Evolutionary conservation across 35 echinoderm and acorn worm species (phyloP).

Genomic region (Apostichopus parvimensis): DNA sequence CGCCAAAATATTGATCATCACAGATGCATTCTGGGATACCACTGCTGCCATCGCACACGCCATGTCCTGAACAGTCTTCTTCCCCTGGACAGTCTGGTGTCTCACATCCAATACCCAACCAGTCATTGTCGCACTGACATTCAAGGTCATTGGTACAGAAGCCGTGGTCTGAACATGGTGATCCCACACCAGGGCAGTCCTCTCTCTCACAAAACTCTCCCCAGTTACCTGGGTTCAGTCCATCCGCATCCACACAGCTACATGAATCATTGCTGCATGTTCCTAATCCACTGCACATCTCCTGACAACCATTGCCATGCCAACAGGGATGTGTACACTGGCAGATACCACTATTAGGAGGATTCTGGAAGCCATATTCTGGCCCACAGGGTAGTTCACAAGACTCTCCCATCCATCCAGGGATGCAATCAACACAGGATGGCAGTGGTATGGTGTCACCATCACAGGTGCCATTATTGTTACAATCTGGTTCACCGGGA

Average conservation of each 20-base stretch:
- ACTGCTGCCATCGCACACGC: constrained; percentile 67
- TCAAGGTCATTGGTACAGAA: constrained; percentile 50
- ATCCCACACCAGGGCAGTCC: constrained; percentile 65
- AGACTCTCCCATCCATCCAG: constrained; percentile 88
- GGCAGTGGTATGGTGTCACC: constrained; percentile 37
- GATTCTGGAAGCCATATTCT: constrained; percentile 71
- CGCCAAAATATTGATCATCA: constrained; percentile 61
- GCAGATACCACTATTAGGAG: constrained; percentile 83
- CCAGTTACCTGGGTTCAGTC: constrained; percentile 70
- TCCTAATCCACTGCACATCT: constrained; percentile 63
- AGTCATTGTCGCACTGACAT: constrained; percentile 73
- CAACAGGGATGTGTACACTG: constrained; percentile 78
- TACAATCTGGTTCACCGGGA: constrained; percentile 88
- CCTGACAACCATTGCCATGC: constrained; percentile 74
- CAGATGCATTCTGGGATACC: constrained; percentile 72
- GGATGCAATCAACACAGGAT: constrained; percentile 62
- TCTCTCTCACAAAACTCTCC: constrained; percentile 70
- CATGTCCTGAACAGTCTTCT: constrained; percentile 75
- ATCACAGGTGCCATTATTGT: constrained; percentile 70
- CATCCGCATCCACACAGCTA: constrained; percentile 37
- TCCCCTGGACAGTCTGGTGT: constrained; percentile 77
- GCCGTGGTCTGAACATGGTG: constrained; percentile 71
- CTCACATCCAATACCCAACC: constrained; percentile 72
- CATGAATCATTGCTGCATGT: constrained; percentile 40
- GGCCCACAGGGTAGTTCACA: constrained; percentile 86